Conservation (phyloP, 2,888 invertebrate species). For the Pristionchus entomophagus region DNA sequence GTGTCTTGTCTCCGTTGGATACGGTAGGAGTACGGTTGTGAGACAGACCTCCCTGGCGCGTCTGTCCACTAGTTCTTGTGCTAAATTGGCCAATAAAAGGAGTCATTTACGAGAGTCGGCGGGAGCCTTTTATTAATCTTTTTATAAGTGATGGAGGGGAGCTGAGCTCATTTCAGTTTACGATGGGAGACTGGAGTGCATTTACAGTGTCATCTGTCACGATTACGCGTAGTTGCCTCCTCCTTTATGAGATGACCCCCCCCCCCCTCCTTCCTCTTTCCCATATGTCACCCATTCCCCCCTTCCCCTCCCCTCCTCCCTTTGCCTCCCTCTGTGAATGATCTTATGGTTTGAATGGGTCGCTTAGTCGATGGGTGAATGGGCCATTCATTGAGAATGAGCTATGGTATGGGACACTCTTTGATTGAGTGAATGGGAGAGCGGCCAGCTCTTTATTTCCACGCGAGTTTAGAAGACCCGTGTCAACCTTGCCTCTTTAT, state of each 20-base stretch:
- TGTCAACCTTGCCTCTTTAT: constrained; percentile 10
- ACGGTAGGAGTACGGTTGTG: neutral
- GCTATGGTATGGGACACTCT: constrained; percentile 20
- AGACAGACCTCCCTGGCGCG: neutral
- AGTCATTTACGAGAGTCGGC: constrained; percentile 12
- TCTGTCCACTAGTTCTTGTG: neutral
- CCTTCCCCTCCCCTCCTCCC: neutral
- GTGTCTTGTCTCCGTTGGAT: neutral
- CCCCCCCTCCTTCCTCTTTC: neutral
- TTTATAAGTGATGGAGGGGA: constrained; percentile 8
- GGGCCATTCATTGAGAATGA: neutral
- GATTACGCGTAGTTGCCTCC: neutral
- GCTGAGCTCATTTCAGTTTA: constrained; percentile 18
- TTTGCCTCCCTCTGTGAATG: constrained; percentile 1
- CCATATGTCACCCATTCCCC: constrained; percentile 28
- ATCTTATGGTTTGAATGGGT: neutral
- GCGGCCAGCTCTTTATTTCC: neutral
- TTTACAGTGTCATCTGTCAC: constrained; percentile 3
- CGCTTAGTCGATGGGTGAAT: constrained; percentile 12
- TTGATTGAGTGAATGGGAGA: constrained; percentile 20
- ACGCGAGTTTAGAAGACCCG: neutral
- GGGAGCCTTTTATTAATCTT: constrained; percentile 32
- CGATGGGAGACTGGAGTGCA: neutral
- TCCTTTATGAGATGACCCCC: neutral
- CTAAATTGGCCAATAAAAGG: constrained; percentile 29